Conservation (phyloP, 2,113 vertebrate genomes). For the Cepphus grylle region DNA sequence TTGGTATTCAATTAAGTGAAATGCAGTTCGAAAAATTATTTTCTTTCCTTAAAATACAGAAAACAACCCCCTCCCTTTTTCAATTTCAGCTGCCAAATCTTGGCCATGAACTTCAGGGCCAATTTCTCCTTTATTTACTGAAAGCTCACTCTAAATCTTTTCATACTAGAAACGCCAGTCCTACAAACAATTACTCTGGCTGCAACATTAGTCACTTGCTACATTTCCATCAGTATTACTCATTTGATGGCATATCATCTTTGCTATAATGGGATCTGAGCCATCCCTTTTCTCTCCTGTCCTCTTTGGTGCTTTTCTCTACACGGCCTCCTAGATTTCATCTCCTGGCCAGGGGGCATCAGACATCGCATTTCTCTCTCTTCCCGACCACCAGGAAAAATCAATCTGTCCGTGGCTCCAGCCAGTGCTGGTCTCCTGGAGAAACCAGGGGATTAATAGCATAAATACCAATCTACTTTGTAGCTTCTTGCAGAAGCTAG, state of each 20-base stretch:
- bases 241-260: background rate
- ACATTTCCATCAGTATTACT: background rate
- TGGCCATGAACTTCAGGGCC: constrained; percentile 5
- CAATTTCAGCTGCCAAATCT: background rate
- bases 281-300: background rate
- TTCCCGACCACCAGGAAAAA: background rate
- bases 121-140: constrained; percentile 52
- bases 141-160: constrained; percentile 44
- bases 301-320: background rate
- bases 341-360: background rate
- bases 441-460: background rate
- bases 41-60: background rate
- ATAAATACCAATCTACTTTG: background rate
- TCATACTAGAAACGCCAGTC: background rate
- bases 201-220: background rate
- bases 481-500: background rate
- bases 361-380: background rate
- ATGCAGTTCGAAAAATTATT: background rate
- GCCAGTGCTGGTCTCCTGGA: background rate
- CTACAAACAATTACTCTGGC: constrained; percentile 29
- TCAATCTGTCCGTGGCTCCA: background rate
- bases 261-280: background rate
- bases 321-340: background rate
- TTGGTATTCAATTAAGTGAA: background rate
- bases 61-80: background rate